phyloP scores from a whole-genome alignment of 2,888 invertebrate species.

The Boloria selene region DNA sequence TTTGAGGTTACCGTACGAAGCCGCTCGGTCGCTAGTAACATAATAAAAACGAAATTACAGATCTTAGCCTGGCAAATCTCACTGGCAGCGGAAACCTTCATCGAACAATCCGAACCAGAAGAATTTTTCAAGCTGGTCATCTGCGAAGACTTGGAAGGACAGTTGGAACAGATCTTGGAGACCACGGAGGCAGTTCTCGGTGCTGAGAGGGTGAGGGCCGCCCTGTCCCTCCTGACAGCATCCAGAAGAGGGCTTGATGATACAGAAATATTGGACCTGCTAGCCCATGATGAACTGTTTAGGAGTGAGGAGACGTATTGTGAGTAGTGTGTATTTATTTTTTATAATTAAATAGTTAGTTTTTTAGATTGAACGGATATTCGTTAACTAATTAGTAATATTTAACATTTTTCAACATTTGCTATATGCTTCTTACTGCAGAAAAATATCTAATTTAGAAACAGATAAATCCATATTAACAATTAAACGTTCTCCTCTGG shows the following conservation, averaged over 20 bases:
- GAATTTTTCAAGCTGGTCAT: conserved; percentile 66
- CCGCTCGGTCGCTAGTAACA: too few relatives aligned
- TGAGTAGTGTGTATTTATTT: conserved; percentile 58
- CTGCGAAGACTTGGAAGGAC: conserved; percentile 79
- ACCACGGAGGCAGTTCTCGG: conserved; percentile 86
- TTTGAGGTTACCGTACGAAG: too few relatives aligned
- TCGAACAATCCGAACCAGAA: conserved; percentile 69
- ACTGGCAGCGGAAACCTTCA: conserved; percentile 74
- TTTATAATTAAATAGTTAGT: too few relatives aligned
- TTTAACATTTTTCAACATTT: too few relatives aligned
- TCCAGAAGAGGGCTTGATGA: conserved; percentile 90
- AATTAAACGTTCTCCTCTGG: too few relatives aligned
- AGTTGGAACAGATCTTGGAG: conserved; percentile 85
- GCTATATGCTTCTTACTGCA: too few relatives aligned
- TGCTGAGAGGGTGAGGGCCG: conserved; percentile 84
- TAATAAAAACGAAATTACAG: conserved; percentile 47
- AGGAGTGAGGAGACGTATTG: conserved; percentile 85
- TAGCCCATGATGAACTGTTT: conserved; percentile 85
- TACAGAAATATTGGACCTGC: conserved; percentile 89
- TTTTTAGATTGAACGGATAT: too few relatives aligned
- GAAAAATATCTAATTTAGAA: too few relatives aligned
- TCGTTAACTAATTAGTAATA: too few relatives aligned
- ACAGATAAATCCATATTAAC: too few relatives aligned
- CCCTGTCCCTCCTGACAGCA: conserved; percentile 88
- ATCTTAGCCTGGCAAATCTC: conserved; percentile 80